A percentile compares a stretch with the other conserved stretches of the same genome.
These are phyloP conservation scores for Tachina grossa DNA, from an alignment of 2,888 invertebrate species.

Conservation along the genomic window DNA sequence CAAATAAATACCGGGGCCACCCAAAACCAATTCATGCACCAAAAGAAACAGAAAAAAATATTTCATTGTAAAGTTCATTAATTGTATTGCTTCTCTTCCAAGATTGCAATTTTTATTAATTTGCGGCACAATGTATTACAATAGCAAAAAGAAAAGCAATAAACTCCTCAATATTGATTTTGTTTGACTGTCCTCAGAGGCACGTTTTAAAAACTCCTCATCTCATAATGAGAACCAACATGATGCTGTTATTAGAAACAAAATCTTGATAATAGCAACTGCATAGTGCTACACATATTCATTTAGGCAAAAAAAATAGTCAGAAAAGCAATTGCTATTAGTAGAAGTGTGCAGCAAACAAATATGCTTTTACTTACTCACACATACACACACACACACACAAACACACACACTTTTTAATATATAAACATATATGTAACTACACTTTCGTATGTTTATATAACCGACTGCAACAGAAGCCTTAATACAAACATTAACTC, in stretches of 20 bases:
- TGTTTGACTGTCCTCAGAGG: conserved; percentile 2
- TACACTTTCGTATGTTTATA: not conserved
- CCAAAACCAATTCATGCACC: too few species aligned
- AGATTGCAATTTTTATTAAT: not conserved
- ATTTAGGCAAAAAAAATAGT: conserved; percentile 14
- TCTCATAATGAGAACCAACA: not conserved
- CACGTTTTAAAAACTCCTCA: not conserved
- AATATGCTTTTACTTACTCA: not conserved
- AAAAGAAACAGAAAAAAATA: not conserved
- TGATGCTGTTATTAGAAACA: not conserved
- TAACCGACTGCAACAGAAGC: conserved; percentile 10
- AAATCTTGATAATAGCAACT: conserved; percentile 22
- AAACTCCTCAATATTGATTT: conserved; percentile 33
- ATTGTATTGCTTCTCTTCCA: not conserved
- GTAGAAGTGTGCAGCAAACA: not conserved
- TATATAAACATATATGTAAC: conserved; percentile 13
- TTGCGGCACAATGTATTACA: conserved; percentile 13
- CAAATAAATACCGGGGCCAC: too few species aligned
- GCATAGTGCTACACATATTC: conserved; percentile 35
- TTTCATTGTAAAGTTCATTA: conserved; percentile 32
- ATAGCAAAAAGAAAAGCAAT: not conserved
- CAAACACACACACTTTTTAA: not conserved
- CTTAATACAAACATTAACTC: conserved; percentile 31
- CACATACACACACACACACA: conserved; percentile 12
- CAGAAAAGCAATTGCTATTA: conserved; percentile 14